A percentile compares a stretch with the other conserved stretches of the same genome.
Evolutionary conservation across 2,888 invertebrate species (phyloP).

Genomic region (Crioceris asparagi): DNA sequence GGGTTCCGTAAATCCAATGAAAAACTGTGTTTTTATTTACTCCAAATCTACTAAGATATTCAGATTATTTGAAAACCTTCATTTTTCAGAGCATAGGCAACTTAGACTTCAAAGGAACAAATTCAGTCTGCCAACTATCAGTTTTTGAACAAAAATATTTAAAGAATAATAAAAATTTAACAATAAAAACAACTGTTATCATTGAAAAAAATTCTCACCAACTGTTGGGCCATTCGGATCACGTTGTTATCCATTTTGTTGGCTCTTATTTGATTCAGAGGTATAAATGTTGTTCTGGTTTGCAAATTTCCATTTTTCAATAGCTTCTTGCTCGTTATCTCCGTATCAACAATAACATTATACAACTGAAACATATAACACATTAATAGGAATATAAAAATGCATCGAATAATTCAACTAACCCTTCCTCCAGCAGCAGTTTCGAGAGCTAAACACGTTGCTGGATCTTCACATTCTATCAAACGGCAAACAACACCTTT

Average conservation of each 20-base stretch:
- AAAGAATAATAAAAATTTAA: background rate
- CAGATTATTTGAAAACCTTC: too few species aligned
- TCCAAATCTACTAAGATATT: too few species aligned
- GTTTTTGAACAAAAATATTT: too few species aligned
- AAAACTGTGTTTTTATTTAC: too few species aligned
- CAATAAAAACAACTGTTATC: background rate
- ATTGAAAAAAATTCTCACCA: conserved; percentile 42
- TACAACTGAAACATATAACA: conserved; percentile 52
- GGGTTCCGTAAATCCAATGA: too few species aligned
- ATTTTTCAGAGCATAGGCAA: too few species aligned
- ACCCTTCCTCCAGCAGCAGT: conserved; percentile 78
- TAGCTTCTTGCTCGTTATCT: conserved; percentile 72
- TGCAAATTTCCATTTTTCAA: conserved; percentile 73
- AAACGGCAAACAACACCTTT: conserved; percentile 73
- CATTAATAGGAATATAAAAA: background rate
- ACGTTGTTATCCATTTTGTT: conserved; percentile 44
- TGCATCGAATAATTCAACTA: conserved; percentile 25
- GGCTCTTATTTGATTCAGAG: conserved; percentile 76
- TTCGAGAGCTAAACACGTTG: conserved; percentile 69
- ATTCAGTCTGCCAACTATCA: too few species aligned
- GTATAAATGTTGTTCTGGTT: conserved; percentile 76
- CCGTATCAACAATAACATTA: conserved; percentile 84
- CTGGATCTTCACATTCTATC: conserved; percentile 59
- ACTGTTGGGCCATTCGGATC: conserved; percentile 51
- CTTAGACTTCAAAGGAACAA: too few species aligned